Base-by-base conservation (phyloP, 2,113 vertebrate genomes). In the Sander lucioperca region DNA sequence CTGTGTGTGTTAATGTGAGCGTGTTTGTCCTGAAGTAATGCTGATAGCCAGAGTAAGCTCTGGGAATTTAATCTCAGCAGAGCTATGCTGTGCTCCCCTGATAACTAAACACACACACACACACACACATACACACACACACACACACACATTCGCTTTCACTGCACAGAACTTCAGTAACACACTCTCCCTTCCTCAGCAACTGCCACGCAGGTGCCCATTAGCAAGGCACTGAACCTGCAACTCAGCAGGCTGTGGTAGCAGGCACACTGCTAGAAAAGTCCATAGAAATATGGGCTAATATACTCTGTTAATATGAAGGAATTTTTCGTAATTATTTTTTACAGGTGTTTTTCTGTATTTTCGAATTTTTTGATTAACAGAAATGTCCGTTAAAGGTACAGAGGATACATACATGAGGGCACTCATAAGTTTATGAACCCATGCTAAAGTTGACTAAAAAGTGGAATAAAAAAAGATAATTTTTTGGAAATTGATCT, bases 41-140 rank as follows among this genome's bases (percentile, higher is more conserved):
- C 91, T 92, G 91, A 94, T 93, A 90, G 90, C 90, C 85, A 89
- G 84, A 90, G 82, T 91, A 92, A 92, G 85, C 89, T 88, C 90
- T 90, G 91, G 88, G 91, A 92, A 92, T 92, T 94, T 92, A 94
- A 94, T 94, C 90, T 91, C 84, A 88, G 88, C 79, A 83, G 87
- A 92, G 93, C 93, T 88, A 86, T 90, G 88, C 93, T 93, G 93
- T 75, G 86, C 86, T 93, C 88, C 89, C 87, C 91, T 91, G 91
- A 94, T 91, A 93, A 88, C 89, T 90, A 83, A 87, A 89, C 57
- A 27, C 77, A 74, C 74, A 66, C 76, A 76, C 72, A 82, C 78
- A 77, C 73, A 47, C 70, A 80, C 50, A 69, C n/a, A n/a, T n/a
- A 89, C 57, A 27, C 77, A 74, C 74, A 66, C 76, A 76, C 72